A percentile compares a stretch with the other conserved stretches of the same genome.
Conservation (phyloP, 2,888 invertebrate species). For the Baccha elongata region DNA sequence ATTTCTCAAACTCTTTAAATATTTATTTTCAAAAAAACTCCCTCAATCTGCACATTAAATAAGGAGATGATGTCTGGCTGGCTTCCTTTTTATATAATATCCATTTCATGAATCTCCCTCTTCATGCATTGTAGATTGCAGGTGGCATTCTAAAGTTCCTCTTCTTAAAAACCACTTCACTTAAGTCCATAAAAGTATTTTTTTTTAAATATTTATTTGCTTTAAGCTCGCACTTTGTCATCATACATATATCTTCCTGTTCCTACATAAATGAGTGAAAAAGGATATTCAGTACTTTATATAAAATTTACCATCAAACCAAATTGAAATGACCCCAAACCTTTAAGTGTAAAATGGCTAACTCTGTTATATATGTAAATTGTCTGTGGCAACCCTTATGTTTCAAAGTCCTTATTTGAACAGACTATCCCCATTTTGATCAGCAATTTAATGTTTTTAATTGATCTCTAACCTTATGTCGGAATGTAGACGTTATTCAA, state of each 20-base stretch:
- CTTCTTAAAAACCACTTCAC: slow-evolving; percentile 6
- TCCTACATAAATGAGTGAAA: not conserved
- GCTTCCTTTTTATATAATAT: slow-evolving; percentile 1
- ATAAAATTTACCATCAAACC: slow-evolving; percentile 19
- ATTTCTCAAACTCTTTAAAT: slow-evolving; percentile 41
- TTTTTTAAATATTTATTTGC: slow-evolving; percentile 23
- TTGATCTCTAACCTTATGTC: slow-evolving; percentile 51
- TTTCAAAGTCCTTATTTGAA: too few species aligned
- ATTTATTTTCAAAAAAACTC: slow-evolving; percentile 26
- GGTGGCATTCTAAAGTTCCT: slow-evolving; percentile 1
- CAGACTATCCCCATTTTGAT: slow-evolving; percentile 25
- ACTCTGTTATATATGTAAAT: slow-evolving; percentile 7
- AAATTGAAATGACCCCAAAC: slow-evolving; percentile 34
- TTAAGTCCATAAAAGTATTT: slow-evolving; percentile 13
- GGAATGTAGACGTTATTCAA: slow-evolving; percentile 11
- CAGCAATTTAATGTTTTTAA: slow-evolving; percentile 45
- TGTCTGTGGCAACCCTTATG: not conserved
- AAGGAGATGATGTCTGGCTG: not conserved
- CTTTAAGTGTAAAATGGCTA: not conserved
- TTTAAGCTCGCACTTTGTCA: slow-evolving; percentile 16
- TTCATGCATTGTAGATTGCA: not conserved
- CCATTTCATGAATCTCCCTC: not conserved
- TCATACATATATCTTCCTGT: not conserved
- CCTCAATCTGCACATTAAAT: not conserved
- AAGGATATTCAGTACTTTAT: not conserved